These are phyloP conservation scores for Papio anubis DNA, from an alignment of 2,113 vertebrate genomes.

Conservation along the genomic window DNA sequence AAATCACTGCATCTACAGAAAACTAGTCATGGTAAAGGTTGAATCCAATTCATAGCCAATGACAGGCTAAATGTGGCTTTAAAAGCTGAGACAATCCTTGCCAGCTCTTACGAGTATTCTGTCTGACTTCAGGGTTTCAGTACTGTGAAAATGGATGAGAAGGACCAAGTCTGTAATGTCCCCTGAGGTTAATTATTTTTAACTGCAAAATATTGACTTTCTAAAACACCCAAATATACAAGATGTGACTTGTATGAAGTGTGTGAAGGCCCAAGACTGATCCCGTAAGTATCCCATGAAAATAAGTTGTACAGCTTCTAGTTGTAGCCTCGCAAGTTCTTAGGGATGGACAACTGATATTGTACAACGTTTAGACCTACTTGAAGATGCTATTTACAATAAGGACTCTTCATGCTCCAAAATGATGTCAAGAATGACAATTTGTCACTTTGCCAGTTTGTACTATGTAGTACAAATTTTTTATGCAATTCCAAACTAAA, in stretches of 20 bases:
- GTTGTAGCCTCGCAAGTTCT: neutral
- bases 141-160: conserved; percentile 29
- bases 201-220: conserved; percentile 37
- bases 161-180: neutral
- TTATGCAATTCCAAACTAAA: conserved; percentile 25
- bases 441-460: neutral
- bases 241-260: neutral
- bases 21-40: neutral
- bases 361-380: neutral
- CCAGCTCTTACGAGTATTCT: neutral
- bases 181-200: conserved; percentile 39
- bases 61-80: neutral
- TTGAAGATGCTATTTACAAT: neutral
- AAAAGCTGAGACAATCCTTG: conserved; percentile 25
- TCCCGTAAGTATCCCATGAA: neutral
- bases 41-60: neutral
- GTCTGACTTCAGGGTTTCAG: neutral
- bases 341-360: neutral
- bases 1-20: neutral
- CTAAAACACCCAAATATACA: conserved; percentile 35
- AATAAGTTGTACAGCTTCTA: neutral
- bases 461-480: neutral
- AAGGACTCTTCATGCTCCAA: neutral
- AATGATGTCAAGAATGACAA: neutral
- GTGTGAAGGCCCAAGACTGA: neutral